These are phyloP conservation scores for Phengaris alcon DNA, from an alignment of 2,888 invertebrate genomes.

Conservation along the genomic window DNA sequence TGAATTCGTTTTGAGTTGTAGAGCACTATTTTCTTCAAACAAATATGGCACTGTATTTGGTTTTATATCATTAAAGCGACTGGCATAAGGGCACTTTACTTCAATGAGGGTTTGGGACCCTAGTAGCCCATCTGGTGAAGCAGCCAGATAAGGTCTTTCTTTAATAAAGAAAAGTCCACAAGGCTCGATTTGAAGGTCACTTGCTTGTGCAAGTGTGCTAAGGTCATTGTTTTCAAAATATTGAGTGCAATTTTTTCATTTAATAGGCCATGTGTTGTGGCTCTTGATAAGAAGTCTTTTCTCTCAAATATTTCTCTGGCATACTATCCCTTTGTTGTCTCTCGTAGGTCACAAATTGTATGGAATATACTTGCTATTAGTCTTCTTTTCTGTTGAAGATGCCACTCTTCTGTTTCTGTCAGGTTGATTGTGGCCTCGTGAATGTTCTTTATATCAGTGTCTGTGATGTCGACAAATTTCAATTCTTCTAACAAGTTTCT, in stretches of 20 bases:
- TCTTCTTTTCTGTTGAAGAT: too few species aligned
- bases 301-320: neutral
- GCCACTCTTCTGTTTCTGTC: too few species aligned
- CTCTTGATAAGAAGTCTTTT: neutral
- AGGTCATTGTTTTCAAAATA: too few species aligned
- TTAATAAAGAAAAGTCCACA: conserved; percentile 34
- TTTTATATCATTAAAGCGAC: conserved; percentile 32
- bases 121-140: conserved; percentile 38
- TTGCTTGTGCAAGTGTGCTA: too few species aligned
- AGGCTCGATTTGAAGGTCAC: too few species aligned
- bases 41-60: conserved; percentile 35
- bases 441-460: too few species aligned
- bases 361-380: too few species aligned
- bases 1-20: conserved; percentile 25
- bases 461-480: too few species aligned
- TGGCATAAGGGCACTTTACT: conserved; percentile 38
- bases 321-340: neutral
- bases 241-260: too few species aligned
- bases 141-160: conserved; percentile 34
- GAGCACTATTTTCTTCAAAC: neutral
- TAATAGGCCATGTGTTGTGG: neutral
- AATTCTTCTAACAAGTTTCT: too few species aligned
- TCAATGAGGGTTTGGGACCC: conserved; percentile 38
- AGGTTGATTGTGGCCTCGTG: too few species aligned
- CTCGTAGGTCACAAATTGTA: too few species aligned